Percentiles rank a stretch among this genome's conserved stretches.
phyloP scores from a whole-genome alignment of 2,797 vertebrate species.

The Simalia tracyae region DNA sequence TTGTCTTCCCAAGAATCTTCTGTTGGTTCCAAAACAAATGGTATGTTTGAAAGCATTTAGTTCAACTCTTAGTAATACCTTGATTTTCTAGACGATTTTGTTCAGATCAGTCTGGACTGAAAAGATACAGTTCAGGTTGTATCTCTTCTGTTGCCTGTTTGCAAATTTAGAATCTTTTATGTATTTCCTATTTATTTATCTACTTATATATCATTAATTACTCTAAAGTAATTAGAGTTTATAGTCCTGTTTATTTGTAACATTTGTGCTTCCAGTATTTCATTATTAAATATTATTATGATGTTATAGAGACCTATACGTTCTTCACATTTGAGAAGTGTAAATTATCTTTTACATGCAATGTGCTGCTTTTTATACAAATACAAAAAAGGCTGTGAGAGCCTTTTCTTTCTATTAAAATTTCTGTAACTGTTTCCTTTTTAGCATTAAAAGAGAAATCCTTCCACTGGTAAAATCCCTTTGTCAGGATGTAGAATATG shows the following conservation, averaged over 20 bases:
- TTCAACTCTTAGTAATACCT: neutral
- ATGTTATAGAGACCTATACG: neutral
- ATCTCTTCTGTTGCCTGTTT: neutral
- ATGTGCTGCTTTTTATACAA: neutral
- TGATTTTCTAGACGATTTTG: neutral
- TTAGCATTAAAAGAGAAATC: slow-evolving; percentile 90
- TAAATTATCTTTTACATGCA: neutral
- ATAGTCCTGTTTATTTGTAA: neutral
- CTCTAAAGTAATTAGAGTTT: neutral
- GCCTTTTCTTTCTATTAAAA: slow-evolving; percentile 14
- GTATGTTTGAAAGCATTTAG: neutral
- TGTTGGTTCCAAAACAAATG: neutral
- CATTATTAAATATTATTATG: neutral
- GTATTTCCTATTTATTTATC: neutral
- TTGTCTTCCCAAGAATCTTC: neutral
- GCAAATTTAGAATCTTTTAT: neutral
- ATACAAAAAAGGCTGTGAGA: neutral
- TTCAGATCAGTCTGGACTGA: neutral
- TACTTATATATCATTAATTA: neutral
- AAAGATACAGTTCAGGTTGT: neutral
- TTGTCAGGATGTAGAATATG: slow-evolving; percentile 90
- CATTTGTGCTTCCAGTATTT: slow-evolving; percentile 6
- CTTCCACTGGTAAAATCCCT: slow-evolving; percentile 88
- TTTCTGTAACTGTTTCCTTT: slow-evolving; percentile 39
- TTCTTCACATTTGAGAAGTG: neutral